Evolutionary conservation across 2,113 vertebrate species (phyloP).

Genomic region (Geococcyx californianus): DNA sequence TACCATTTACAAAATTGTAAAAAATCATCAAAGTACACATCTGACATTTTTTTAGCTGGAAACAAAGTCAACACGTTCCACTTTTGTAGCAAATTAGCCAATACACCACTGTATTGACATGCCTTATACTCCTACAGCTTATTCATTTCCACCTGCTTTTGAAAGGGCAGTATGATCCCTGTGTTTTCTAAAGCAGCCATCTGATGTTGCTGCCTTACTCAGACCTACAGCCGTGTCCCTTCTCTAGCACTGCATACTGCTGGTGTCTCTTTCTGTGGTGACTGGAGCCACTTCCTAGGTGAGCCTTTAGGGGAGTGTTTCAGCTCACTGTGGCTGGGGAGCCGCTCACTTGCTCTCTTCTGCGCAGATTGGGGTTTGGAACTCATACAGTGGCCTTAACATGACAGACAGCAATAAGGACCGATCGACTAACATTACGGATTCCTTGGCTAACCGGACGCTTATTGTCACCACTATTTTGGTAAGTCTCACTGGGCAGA

Average conservation of each 20-base stretch:
- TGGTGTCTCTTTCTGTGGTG: not conserved
- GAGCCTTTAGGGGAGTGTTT: not conserved
- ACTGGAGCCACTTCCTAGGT: not conserved
- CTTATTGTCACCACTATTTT: slow-evolving; percentile 96
- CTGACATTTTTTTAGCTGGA: not conserved
- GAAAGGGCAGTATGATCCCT: not conserved
- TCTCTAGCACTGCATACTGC: not conserved
- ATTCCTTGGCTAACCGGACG: slow-evolving; percentile 92
- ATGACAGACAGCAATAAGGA: slow-evolving; percentile 90
- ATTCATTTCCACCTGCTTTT: not conserved
- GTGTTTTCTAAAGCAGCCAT: not conserved
- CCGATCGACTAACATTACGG: slow-evolving; percentile 85
- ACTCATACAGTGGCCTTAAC: slow-evolving; percentile 94
- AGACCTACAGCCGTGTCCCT: not conserved
- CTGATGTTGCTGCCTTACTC: not conserved
- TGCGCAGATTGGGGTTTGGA: slow-evolving; percentile 93
- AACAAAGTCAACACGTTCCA: not conserved
- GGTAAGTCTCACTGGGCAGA: slow-evolving; percentile 75
- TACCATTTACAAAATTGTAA: not conserved
- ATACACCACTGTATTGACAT: not conserved
- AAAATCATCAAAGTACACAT: not conserved
- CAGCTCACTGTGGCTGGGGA: accelerated
- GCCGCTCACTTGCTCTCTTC: slow-evolving; percentile 27
- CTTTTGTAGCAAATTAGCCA: not conserved
- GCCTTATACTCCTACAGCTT: not conserved